Percentiles rank a stretch among this genome's conserved stretches.
These are phyloP conservation scores for Ascaphus truei DNA, from an alignment of 2,113 vertebrate genomes.

Conservation along the genomic window DNA sequence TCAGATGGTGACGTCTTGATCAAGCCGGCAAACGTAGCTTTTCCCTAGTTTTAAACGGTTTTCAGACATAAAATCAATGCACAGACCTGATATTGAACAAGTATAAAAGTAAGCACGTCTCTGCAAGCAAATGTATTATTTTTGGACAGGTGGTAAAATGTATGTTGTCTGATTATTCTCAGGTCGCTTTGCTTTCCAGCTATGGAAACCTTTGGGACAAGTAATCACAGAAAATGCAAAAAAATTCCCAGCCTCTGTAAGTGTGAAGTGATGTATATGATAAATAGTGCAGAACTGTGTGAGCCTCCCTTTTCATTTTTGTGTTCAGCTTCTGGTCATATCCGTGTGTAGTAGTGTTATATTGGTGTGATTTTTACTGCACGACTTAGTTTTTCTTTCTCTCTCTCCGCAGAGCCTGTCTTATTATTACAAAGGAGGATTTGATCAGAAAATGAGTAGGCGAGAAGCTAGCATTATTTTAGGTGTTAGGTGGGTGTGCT, in stretches of 20 bases:
- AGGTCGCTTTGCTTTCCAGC: constrained; percentile 82
- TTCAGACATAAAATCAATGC: no score
- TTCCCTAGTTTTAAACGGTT: no score
- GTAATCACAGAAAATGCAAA: constrained; percentile 73
- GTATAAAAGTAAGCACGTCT: no score
- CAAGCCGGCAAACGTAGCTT: no score
- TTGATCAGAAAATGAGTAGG: constrained; percentile 90
- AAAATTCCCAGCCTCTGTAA: constrained; percentile 77
- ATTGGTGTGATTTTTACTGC: constrained; percentile 2
- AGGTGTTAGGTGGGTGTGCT: constrained; percentile 78
- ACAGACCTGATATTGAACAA: no score
- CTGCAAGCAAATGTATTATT: no score
- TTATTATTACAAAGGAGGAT: constrained; percentile 91
- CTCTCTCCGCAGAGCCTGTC: constrained; percentile 66
- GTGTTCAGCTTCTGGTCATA: constrained; percentile 9
- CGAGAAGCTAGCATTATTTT: constrained; percentile 90
- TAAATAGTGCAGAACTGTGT: not conserved
- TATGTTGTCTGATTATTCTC: constrained; percentile 38
- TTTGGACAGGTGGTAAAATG: constrained; percentile 21
- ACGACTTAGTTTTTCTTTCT: constrained; percentile 23
- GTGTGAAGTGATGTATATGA: constrained; percentile 42
- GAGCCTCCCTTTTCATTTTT: not conserved
- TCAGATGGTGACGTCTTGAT: no score
- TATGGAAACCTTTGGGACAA: constrained; percentile 87
- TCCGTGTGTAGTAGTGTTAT: not conserved